Conservation (phyloP, 2,797 vertebrate species). For the Coreius guichenoti region DNA sequence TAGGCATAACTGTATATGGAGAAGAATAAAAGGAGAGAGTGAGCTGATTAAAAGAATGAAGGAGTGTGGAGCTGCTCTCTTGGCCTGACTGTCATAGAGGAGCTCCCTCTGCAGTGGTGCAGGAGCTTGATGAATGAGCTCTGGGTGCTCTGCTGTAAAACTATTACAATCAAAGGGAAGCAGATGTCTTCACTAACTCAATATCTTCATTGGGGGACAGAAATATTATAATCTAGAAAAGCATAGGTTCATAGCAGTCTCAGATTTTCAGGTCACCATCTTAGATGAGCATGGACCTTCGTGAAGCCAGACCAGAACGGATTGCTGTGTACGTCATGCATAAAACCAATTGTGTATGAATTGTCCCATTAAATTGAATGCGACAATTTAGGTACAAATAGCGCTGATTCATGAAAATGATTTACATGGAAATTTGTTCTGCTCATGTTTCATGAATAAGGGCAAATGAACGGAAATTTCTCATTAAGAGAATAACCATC, state of each 20-base stretch:
- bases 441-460: neutral
- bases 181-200: slow-evolving; percentile 48
- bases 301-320: neutral
- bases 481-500: neutral
- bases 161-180: slow-evolving; percentile 43
- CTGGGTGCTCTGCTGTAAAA: slow-evolving; percentile 51
- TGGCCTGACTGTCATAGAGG: slow-evolving; percentile 45
- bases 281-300: neutral
- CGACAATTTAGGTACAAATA: neutral
- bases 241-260: neutral
- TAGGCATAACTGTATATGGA: neutral
- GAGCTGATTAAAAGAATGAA: slow-evolving; percentile 41
- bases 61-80: slow-evolving; percentile 28
- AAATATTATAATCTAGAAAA: neutral
- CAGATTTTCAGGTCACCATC: neutral
- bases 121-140: slow-evolving; percentile 55
- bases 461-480: neutral
- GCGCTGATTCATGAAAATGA: neutral
- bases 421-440: slow-evolving; percentile 12
- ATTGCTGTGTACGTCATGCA: neutral
- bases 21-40: neutral
- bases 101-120: slow-evolving; percentile 37
- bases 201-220: slow-evolving; percentile 14
- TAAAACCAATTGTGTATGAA: neutral
- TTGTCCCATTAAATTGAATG: neutral